A percentile compares a stretch with the other conserved stretches of the same genome.
phyloP scores from a whole-genome alignment of 1,140 invertebrate genomes.

The Zaprionus kolodkinae region DNA sequence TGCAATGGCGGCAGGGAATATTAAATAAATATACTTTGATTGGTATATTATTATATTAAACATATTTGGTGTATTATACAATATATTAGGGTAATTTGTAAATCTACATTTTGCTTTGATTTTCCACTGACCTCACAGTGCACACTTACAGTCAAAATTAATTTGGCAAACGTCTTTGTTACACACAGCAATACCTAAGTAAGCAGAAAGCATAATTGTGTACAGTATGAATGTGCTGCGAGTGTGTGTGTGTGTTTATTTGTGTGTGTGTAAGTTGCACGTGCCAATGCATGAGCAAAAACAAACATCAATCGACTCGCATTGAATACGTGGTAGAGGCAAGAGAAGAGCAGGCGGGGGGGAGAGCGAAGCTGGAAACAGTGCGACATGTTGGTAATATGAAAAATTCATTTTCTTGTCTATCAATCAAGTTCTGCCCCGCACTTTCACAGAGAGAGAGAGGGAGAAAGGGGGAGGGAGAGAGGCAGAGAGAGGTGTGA shows the following conservation, averaged over 20 bases:
- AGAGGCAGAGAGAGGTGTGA: neutral
- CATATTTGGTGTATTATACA: too few species aligned
- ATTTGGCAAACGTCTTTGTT: conserved; percentile 66
- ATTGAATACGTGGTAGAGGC: neutral
- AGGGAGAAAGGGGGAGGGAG: neutral
- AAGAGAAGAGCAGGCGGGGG: neutral
- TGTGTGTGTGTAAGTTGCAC: conserved; percentile 45
- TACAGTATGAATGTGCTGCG: neutral
- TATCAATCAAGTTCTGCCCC: conserved; percentile 62
- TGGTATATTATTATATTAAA: neutral
- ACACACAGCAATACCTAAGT: conserved; percentile 42
- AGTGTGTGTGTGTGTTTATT: conserved; percentile 7
- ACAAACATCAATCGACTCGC: conserved; percentile 30
- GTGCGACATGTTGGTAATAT: conserved; percentile 41
- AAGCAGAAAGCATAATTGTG: conserved; percentile 51
- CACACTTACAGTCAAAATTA: conserved; percentile 49
- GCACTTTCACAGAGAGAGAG: conserved; percentile 1
- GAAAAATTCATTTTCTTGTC: conserved; percentile 68
- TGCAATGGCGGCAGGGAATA: neutral
- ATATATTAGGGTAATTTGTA: too few species aligned
- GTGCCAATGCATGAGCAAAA: conserved; percentile 52
- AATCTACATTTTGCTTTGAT: neutral
- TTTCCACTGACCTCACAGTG: conserved; percentile 11
- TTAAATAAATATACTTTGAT: neutral
- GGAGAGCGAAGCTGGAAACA: neutral